Percentiles rank a stretch among this genome's conserved stretches.
phyloP scores from a whole-genome alignment of 2,888 invertebrate species.

The Deilephila porcellus region DNA sequence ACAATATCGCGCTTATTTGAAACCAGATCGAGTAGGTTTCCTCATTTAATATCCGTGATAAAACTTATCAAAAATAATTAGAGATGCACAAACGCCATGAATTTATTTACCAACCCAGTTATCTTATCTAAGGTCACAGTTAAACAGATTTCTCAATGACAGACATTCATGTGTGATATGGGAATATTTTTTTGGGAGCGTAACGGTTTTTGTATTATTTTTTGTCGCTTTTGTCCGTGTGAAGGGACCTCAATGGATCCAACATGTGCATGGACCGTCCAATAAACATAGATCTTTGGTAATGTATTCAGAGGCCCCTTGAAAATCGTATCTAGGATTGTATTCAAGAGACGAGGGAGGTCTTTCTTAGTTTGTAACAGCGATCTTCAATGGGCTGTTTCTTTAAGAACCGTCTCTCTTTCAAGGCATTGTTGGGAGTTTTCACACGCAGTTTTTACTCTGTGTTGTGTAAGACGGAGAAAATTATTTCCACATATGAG shows the following conservation, averaged over 20 bases:
- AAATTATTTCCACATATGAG: constrained; percentile 35
- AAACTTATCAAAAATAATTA: background rate
- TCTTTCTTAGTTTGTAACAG: constrained; percentile 56
- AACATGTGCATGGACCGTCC: constrained; percentile 69
- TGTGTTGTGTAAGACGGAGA: constrained; percentile 51
- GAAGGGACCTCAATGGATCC: constrained; percentile 81
- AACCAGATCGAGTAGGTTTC: background rate
- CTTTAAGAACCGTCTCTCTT: constrained; percentile 68
- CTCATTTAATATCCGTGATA: background rate
- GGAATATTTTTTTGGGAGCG: constrained; percentile 78
- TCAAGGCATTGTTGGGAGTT: constrained; percentile 66
- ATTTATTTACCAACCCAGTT: constrained; percentile 18
- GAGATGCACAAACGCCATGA: constrained; percentile 6
- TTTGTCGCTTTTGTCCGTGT: constrained; percentile 82
- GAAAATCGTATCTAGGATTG: constrained; percentile 29
- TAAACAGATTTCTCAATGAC: constrained; percentile 73
- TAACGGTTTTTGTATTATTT: constrained; percentile 84
- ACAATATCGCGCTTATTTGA: background rate
- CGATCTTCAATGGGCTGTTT: constrained; percentile 76
- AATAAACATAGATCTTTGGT: constrained; percentile 56
- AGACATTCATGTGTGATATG: constrained; percentile 78
- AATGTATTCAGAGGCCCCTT: constrained; percentile 44
- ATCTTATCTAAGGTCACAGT: constrained; percentile 43
- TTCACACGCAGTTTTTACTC: constrained; percentile 70
- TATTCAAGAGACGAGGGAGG: constrained; percentile 51